A percentile compares a stretch with the other conserved stretches of the same genome.
Conservation (phyloP, 1,140 invertebrate species). For the Zaprionus africanus region DNA sequence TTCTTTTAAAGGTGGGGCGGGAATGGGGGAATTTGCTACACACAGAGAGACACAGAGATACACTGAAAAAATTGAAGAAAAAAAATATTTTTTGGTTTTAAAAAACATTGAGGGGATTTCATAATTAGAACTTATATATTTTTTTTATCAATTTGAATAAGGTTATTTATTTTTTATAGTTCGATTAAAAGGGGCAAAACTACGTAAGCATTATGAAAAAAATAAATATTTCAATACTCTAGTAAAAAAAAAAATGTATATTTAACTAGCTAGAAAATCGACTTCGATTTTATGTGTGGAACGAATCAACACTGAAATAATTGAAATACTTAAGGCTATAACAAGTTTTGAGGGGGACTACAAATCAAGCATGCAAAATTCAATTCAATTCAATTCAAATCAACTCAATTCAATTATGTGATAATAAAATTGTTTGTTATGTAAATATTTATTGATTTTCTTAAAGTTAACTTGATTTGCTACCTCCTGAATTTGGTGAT, state of each 20-base stretch:
- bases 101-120: conserved; percentile 58
- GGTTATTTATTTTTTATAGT: neutral
- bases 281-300: neutral
- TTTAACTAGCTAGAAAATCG: conserved; percentile 8
- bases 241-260: conserved; percentile 2
- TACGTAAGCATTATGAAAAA: conserved; percentile 5
- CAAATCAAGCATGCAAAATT: conserved; percentile 32
- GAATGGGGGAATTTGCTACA: conserved; percentile 67
- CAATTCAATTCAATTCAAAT: conserved; percentile 6
- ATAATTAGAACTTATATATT: conserved; percentile 29
- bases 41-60: conserved; percentile 80
- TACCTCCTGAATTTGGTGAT: conserved; percentile 24
- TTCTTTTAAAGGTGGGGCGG: conserved; percentile 16
- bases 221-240: neutral
- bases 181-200: conserved; percentile 1
- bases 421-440: conserved; percentile 9
- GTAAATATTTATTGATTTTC: conserved; percentile 16
- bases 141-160: conserved; percentile 3
- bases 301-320: neutral
- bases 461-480: conserved; percentile 3
- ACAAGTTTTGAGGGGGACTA: conserved; percentile 7
- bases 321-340: neutral
- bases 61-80: conserved; percentile 81
- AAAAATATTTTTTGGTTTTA: conserved; percentile 64
- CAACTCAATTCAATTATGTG: conserved; percentile 10